These are phyloP conservation scores for Gibbula magus DNA, from an alignment of 2,888 invertebrate species.

Conservation along the genomic window DNA sequence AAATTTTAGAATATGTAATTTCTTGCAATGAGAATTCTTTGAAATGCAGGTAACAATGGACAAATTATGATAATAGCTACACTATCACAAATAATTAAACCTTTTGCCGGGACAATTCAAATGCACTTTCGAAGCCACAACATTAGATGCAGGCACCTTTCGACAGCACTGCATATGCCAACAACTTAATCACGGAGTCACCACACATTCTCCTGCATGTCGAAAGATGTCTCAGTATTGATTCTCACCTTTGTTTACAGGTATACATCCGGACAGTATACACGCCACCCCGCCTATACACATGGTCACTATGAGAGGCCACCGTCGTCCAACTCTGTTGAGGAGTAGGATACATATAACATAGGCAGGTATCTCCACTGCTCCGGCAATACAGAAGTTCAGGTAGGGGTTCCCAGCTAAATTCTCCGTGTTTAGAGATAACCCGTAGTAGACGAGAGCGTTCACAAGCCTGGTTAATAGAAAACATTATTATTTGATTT, in stretches of 20 bases:
- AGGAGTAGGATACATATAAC: conserved; percentile 48
- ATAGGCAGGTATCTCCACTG: conserved; percentile 60
- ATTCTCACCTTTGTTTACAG: conserved; percentile 17
- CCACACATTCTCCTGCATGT: too few species aligned
- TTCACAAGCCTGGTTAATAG: conserved; percentile 52
- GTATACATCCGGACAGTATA: conserved; percentile 73
- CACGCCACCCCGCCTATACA: conserved; percentile 55
- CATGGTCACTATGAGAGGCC: conserved; percentile 49
- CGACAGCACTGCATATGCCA: too few species aligned
- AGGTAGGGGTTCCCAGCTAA: conserved; percentile 56
- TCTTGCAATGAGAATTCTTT: too few species aligned
- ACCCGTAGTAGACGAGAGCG: conserved; percentile 60
- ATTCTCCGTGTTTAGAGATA: conserved; percentile 58
- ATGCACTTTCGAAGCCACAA: too few species aligned
- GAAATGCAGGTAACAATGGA: too few species aligned
- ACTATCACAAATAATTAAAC: too few species aligned
- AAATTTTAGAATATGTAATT: too few species aligned
- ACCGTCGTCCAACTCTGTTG: conserved; percentile 52
- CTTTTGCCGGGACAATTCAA: too few species aligned
- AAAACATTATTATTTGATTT: background rate
- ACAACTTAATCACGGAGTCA: too few species aligned
- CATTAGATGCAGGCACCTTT: too few species aligned
- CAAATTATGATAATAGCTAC: too few species aligned
- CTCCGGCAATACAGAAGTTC: conserved; percentile 60
- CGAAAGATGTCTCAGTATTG: too few species aligned